Conservation (phyloP, 2,888 invertebrate species). For the Eurytoma californica region DNA sequence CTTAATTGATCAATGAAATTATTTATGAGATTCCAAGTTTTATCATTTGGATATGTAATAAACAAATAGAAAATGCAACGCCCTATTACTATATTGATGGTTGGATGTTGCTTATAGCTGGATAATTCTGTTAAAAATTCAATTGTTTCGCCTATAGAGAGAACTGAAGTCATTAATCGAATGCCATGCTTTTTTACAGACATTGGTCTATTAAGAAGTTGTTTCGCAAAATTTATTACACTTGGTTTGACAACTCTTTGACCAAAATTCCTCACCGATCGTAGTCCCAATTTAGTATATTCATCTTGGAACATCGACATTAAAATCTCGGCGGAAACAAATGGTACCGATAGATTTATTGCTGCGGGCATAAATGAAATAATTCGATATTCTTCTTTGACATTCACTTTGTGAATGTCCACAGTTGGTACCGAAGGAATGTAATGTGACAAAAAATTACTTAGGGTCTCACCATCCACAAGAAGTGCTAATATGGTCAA, state of each 20-base stretch:
- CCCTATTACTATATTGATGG: not conserved
- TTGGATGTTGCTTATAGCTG: not conserved
- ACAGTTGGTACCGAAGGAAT: not conserved
- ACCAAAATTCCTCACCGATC: constrained; percentile 56
- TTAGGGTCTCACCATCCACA: constrained; percentile 54
- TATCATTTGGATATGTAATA: not conserved
- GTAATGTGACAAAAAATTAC: not conserved
- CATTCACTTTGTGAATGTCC: not conserved
- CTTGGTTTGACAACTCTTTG: constrained; percentile 56
- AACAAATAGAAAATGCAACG: not conserved
- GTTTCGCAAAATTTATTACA: constrained; percentile 59
- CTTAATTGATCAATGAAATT: not conserved
- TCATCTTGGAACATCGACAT: not conserved
- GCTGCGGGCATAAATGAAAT: not conserved
- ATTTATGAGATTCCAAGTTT: not conserved
- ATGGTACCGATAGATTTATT: not conserved
- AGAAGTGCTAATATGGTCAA: constrained; percentile 59
- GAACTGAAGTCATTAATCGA: not conserved
- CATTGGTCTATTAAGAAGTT: constrained; percentile 58
- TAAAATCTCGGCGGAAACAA: constrained; percentile 31
- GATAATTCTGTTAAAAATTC: not conserved
- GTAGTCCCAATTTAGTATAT: constrained; percentile 31
- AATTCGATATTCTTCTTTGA: not conserved
- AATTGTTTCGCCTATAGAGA: not conserved
- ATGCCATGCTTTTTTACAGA: constrained; percentile 66